Evolutionary conservation across 1,140 invertebrate species (phyloP).

Genomic region (Diorhabda elongata): DNA sequence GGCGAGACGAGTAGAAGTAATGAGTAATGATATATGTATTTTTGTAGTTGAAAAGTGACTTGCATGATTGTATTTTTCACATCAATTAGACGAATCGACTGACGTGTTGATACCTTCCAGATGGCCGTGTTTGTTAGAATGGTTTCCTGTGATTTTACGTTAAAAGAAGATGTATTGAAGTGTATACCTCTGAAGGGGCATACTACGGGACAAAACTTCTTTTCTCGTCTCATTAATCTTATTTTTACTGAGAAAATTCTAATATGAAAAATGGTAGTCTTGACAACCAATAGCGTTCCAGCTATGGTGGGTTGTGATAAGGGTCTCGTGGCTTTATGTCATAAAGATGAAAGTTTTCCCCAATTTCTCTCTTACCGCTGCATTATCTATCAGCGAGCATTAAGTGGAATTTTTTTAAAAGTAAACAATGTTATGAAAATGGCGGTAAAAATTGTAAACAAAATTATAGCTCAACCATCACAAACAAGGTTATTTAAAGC

Average conservation of each 20-base stretch:
- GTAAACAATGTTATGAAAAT: too few relatives aligned
- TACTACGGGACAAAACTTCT: slow-evolving; percentile 17
- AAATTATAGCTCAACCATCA: too few relatives aligned
- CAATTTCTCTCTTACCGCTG: too few relatives aligned
- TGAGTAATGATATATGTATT: slow-evolving; percentile 22
- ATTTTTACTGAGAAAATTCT: slow-evolving; percentile 20
- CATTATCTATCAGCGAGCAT: too few relatives aligned
- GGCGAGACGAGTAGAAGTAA: neutral
- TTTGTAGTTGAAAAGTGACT: slow-evolving; percentile 20
- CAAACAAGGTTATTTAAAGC: too few relatives aligned
- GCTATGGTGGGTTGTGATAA: too few relatives aligned
- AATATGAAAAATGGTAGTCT: too few relatives aligned
- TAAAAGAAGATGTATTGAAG: slow-evolving; percentile 23
- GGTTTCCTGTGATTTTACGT: slow-evolving; percentile 22
- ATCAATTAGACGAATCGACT: slow-evolving; percentile 23
- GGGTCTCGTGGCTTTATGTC: too few relatives aligned
- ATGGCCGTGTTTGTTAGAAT: slow-evolving; percentile 18
- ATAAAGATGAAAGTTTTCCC: too few relatives aligned
- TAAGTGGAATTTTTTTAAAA: too few relatives aligned
- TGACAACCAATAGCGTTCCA: too few relatives aligned
- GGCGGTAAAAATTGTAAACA: too few relatives aligned
- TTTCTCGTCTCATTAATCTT: slow-evolving; percentile 22
- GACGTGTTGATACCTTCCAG: slow-evolving; percentile 15
- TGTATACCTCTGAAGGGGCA: slow-evolving; percentile 16
- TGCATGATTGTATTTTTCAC: slow-evolving; percentile 22